Conservation (phyloP, 2,113 vertebrate species). For the Rhynchomys soricoides region DNA sequence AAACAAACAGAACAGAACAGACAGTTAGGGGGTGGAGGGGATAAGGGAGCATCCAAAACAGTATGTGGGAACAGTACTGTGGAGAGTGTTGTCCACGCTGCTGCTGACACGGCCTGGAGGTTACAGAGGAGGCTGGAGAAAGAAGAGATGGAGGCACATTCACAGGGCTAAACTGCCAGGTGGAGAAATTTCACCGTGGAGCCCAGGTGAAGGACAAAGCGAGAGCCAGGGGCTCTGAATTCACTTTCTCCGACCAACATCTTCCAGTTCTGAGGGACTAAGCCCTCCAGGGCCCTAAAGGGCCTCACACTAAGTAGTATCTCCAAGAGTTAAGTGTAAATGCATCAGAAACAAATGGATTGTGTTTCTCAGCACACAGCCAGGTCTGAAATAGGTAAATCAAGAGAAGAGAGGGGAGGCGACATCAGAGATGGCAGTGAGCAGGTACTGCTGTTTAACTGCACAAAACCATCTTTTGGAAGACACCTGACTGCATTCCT, state of each 20-base stretch:
- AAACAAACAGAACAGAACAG: background rate
- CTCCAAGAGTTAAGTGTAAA: slow-evolving; percentile 64
- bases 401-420: background rate
- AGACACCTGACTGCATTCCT: slow-evolving; percentile 41
- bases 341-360: slow-evolving; percentile 67
- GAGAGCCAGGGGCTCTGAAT: background rate
- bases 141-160: rapidly evolving
- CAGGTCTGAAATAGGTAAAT: background rate
- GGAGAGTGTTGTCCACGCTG: background rate
- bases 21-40: background rate
- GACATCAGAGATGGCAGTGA: too few relatives aligned
- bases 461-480: background rate
- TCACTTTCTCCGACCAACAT: background rate
- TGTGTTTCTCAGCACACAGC: slow-evolving; percentile 29
- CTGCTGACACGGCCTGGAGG: background rate
- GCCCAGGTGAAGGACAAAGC: background rate
- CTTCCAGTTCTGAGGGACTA: slow-evolving; percentile 21
- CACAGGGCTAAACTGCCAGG: too few relatives aligned
- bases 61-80: background rate
- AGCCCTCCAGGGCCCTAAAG: background rate
- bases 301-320: slow-evolving; percentile 47
- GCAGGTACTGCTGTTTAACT: background rate
- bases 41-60: background rate
- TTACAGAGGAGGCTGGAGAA: background rate
- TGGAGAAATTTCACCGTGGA: background rate